Evolutionary conservation across 2,888 invertebrate genomes (phyloP), one percentile per base, ranked within the genome.

Genomic region (Leptarthrus brevirostris): DNA sequence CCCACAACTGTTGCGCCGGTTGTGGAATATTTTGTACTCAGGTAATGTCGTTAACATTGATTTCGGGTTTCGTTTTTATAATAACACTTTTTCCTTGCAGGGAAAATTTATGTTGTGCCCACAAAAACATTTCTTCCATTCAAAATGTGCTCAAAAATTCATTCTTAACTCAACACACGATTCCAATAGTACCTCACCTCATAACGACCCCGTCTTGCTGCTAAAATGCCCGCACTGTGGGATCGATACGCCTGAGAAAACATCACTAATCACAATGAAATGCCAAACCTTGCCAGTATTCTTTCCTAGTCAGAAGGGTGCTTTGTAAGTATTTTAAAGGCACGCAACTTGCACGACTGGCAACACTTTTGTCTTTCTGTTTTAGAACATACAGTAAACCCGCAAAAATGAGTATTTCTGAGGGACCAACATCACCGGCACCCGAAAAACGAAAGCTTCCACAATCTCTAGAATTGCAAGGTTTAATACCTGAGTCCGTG

Each of bases 11-110:
- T 83, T 97, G 96, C 81, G 93, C 96, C 0, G 91, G 92, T 1
- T 97, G 97, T 85, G 94, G 96, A 4, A 86, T 94, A 69, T 97
- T 95, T 83, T 96, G 96, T 82, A 92, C 95, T 4, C 94, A 95
- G 89, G 93, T 92, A 79, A 78, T n/a, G n/a, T n/a, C n/a, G n/a
- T 77, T 76, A 49, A 12, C 18, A 14, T 44, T 30, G 1, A 26
- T 12, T 18, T n/a, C n/a, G 40, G 6, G 6, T n/a, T 53, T 22
- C 12, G 24, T 24, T 53, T 53, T 20, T 53, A 40, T 40, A 8
- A 30, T 3, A 40, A 40, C 3, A 8, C 12, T 40, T 40, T 12
- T 0, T 40, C 8, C n/a, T 79, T 79, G 40, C 84, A 93, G 93
- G 96, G 96, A 2, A 89, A 89, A 78, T 96, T 96, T 86, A 89